These are phyloP conservation scores for Chloroclystis v-ata DNA, from an alignment of 2,888 invertebrate genomes.

Conservation along the genomic window DNA sequence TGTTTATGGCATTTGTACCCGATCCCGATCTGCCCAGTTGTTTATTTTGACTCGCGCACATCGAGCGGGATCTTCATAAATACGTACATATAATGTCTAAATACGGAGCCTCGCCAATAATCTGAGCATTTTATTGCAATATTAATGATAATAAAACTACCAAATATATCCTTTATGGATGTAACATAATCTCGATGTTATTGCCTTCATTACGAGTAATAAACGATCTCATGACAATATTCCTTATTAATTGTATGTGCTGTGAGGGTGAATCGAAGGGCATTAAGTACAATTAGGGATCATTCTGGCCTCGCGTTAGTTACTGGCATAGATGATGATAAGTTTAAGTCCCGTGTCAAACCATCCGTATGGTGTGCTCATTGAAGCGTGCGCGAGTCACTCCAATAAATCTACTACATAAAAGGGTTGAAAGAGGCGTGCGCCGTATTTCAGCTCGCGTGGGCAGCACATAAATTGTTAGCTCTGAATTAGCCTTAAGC, in stretches of 20 bases:
- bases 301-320: conserved; percentile 42
- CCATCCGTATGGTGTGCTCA: conserved; percentile 48
- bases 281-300: conserved; percentile 37
- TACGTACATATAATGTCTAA: conserved; percentile 26
- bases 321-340: conserved; percentile 52
- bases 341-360: conserved; percentile 60
- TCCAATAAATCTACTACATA: conserved; percentile 69
- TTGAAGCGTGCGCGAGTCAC: conserved; percentile 57
- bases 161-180: conserved; percentile 18
- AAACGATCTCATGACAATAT: conserved; percentile 9
- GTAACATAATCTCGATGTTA: conserved; percentile 17
- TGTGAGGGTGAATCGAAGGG: background rate
- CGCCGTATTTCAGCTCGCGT: conserved; percentile 67
- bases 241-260: conserved; percentile 6
- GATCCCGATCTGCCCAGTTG: conserved; percentile 46
- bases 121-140: conserved; percentile 23
- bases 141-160: conserved; percentile 23
- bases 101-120: conserved; percentile 25
- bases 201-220: conserved; percentile 6
- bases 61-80: conserved; percentile 37
- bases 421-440: conserved; percentile 68
- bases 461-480: conserved; percentile 68
- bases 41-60: conserved; percentile 53
- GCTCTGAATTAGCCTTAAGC: conserved; percentile 66
- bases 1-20: conserved; percentile 65